Evolutionary conservation across 2,797 vertebrate species (phyloP).

Genomic region (Sebastes itinus): DNA sequence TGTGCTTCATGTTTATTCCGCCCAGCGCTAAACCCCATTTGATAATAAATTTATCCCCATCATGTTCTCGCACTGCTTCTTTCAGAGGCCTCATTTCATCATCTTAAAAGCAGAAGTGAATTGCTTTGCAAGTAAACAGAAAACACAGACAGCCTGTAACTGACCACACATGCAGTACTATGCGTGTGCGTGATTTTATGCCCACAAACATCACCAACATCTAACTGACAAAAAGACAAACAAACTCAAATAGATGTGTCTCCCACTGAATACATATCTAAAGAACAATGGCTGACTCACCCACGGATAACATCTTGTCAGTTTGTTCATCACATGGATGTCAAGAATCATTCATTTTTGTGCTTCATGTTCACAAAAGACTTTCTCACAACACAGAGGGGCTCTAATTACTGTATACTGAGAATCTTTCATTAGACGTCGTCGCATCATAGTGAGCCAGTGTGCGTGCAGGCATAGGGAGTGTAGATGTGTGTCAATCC

Average conservation of each 20-base stretch:
- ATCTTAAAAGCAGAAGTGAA: slow-evolving; percentile 27
- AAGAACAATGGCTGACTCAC: neutral
- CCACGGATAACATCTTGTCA: neutral
- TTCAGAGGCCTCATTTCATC: slow-evolving; percentile 47
- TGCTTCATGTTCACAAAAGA: neutral
- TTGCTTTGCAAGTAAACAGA: slow-evolving; percentile 20
- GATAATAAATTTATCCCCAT: slow-evolving; percentile 70
- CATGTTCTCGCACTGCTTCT: slow-evolving; percentile 38
- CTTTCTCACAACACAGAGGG: slow-evolving; percentile 3
- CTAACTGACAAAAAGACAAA: neutral
- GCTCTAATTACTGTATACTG: slow-evolving; percentile 29
- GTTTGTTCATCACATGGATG: slow-evolving; percentile 4
- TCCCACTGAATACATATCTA: neutral
- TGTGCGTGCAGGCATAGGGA: neutral
- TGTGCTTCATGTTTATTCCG: slow-evolving; percentile 68
- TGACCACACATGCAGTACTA: slow-evolving; percentile 16
- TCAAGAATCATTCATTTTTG: slow-evolving; percentile 3
- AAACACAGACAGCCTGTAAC: slow-evolving; percentile 5
- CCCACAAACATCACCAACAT: neutral
- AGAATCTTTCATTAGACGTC: slow-evolving; percentile 23
- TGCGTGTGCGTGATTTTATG: neutral
- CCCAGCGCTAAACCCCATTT: slow-evolving; percentile 58
- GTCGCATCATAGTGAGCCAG: slow-evolving; percentile 12
- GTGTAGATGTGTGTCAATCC: slow-evolving; percentile 55
- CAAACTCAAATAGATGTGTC: neutral